Base-by-base conservation (phyloP, 2,113 vertebrate genomes). In the Smithornis capensis region DNA sequence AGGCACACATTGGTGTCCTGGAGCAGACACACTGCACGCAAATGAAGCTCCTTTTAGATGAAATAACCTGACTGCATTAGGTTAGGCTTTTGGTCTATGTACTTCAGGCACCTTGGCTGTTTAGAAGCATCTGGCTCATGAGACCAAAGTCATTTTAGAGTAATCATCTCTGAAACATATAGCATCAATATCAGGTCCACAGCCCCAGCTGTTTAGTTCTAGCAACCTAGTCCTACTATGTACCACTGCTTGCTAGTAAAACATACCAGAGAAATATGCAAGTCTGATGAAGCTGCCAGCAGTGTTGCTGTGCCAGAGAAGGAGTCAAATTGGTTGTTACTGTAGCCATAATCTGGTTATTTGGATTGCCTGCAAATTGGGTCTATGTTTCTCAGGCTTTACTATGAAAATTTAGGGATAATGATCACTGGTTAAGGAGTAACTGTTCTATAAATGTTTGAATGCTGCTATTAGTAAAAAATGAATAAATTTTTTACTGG, bases 1-100 rank as follows among this genome's bases (percentile, higher is more conserved):
- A 62, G 31, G 11, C 25, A 24, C 1, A 4, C 4, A 6, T 7
- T 64, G 45, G 29, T 2, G 1, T 22, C 62, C 31, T 1, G 5
- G 38, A 67, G 12, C n/a, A 42, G 37, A 23, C 0, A 0, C 4
- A 33, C 21, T 5, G 2, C 6, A 14, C 19, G 31, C 21, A 67
- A 62, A 4, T 16, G 42, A 44, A 79, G 37, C 33, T 64, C 16
- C 22, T 64, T 55, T 64, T 2, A 3, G 45, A 35, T 19, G 6
- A 77, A 63, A 63, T 49, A 62, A 31, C 6, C 14, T 67, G 52
- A 31, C 10, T 9, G 0, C 29, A 14, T 38, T 42, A 53, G n/a
- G 47, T 69, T 42, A 49, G 40, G 10, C 5, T 76, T n/a, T 10
- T 23, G 40, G 11, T 9, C 10, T 47, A 17, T 33, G 33, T 70